Conservation (phyloP, 2,797 vertebrate genomes). For the Paedocypris micromegethes region DNA sequence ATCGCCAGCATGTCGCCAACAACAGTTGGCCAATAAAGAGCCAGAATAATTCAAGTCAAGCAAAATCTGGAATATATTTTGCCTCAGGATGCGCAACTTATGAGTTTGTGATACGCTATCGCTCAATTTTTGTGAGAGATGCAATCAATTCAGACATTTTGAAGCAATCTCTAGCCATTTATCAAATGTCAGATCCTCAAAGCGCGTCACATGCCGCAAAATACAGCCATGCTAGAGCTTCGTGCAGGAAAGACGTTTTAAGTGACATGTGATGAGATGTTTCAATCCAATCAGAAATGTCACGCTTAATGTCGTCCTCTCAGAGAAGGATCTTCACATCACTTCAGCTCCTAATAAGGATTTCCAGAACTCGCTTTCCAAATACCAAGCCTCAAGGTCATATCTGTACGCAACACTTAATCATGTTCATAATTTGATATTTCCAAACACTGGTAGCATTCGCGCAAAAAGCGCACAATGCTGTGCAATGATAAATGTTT, state of each 20-base stretch:
- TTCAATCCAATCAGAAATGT: conserved; percentile 27
- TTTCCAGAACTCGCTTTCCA: not conserved
- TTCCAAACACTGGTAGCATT: conserved; percentile 1
- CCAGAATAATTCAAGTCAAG: too few species aligned
- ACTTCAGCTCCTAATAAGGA: conserved; percentile 25
- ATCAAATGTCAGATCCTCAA: conserved; percentile 12
- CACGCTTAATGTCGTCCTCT: conserved; percentile 15
- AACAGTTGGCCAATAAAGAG: conserved; percentile 42
- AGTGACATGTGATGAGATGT: conserved; percentile 14
- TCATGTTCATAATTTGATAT: conserved; percentile 16
- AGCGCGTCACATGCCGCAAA: not conserved
- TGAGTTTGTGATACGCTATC: conserved; percentile 29
- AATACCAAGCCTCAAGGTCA: conserved; percentile 18
- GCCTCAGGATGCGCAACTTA: conserved; percentile 15
- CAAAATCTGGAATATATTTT: not conserved
- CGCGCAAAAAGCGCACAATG: not conserved
- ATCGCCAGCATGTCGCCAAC: conserved; percentile 11
- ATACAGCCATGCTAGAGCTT: conserved; percentile 3
- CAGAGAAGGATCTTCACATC: conserved; percentile 27
- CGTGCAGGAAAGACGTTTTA: not conserved
- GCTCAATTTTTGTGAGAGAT: conserved; percentile 19
- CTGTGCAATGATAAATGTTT: too few species aligned
- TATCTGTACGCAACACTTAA: not conserved
- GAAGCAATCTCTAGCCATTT: conserved; percentile 20
- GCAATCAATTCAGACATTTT: conserved; percentile 25